Conservation (phyloP, 2,797 vertebrate species). For the Gobionotothen gibberifrons region DNA sequence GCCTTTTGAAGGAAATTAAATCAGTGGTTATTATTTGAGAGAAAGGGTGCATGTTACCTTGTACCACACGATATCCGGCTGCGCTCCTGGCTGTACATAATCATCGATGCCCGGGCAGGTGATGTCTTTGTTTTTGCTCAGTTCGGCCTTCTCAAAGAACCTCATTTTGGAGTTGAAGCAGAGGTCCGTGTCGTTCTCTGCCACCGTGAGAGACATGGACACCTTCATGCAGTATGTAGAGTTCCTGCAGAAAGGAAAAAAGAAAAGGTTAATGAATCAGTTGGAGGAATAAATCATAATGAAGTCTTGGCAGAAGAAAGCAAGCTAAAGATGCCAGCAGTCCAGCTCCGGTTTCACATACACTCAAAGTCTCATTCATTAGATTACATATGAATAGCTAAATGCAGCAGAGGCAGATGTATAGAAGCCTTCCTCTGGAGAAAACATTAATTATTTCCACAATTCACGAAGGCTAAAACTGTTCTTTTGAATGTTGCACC, state of each 20-base stretch:
- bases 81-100: conserved; percentile 90
- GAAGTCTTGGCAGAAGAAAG: conserved; percentile 17
- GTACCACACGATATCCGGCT: conserved; percentile 95
- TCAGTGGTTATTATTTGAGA: background rate
- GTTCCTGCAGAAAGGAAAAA: conserved; percentile 85
- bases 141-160: conserved; percentile 96
- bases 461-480: no score
- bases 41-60: conserved; percentile 86
- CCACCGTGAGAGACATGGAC: conserved; percentile 96
- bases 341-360: conserved; percentile 29
- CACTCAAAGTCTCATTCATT: conserved; percentile 7
- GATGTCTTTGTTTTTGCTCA: conserved; percentile 98
- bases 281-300: conserved; percentile 15
- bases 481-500: conserved; percentile 6
- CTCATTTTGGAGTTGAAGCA: conserved; percentile 99
- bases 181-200: conserved; percentile 96
- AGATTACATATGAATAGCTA: conserved; percentile 13
- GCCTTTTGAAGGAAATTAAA: background rate
- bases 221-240: conserved; percentile 99
- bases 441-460: conserved; percentile 20
- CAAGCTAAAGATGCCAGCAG: conserved; percentile 23
- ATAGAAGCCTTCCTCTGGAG: background rate
- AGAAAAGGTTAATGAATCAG: conserved; percentile 32
- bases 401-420: conserved; percentile 9
- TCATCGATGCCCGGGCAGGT: conserved; percentile 94